Evolutionary conservation across 2,797 vertebrate genomes (phyloP).

Genomic region (Halcyon leucocephala): DNA sequence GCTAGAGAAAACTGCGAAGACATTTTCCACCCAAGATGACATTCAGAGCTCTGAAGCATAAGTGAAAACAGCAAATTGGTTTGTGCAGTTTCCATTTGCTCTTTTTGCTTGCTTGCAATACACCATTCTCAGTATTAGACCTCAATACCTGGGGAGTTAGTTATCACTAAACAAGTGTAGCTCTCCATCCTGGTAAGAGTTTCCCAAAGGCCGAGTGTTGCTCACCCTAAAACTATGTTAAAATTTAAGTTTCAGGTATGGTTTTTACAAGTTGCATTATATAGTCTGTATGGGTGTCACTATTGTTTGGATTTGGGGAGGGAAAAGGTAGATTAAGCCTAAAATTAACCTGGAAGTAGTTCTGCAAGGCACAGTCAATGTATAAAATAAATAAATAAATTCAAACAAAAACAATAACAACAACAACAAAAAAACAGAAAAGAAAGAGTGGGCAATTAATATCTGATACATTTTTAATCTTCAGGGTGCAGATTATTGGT

Average conservation of each 20-base stretch:
- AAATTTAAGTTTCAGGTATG: background rate
- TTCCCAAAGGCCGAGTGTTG: background rate
- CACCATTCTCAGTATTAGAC: slow-evolving; percentile 1
- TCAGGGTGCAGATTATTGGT: background rate
- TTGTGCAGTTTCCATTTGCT: slow-evolving; percentile 53
- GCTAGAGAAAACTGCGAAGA: slow-evolving; percentile 48
- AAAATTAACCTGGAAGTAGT: background rate
- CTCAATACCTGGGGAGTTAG: background rate
- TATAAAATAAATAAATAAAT: background rate
- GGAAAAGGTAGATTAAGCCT: background rate
- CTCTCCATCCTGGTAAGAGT: background rate
- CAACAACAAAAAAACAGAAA: background rate
- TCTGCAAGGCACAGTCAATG: background rate
- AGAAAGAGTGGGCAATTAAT: background rate
- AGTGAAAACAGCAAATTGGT: slow-evolving; percentile 44
- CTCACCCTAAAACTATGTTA: background rate
- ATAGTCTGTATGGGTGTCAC: background rate
- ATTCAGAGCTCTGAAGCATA: slow-evolving; percentile 58
- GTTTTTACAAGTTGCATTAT: background rate
- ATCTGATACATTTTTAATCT: background rate
- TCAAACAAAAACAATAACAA: background rate
- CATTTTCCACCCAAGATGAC: slow-evolving; percentile 38
- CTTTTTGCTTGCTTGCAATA: slow-evolving; percentile 20
- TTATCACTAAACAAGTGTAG: slow-evolving; percentile 19
- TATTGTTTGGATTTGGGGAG: background rate